A percentile compares a stretch with the other conserved stretches of the same genome.
These are phyloP conservation scores for Anthopleura sola DNA, from an alignment of 64 coral and sea anemone genomes.

Conservation along the genomic window DNA sequence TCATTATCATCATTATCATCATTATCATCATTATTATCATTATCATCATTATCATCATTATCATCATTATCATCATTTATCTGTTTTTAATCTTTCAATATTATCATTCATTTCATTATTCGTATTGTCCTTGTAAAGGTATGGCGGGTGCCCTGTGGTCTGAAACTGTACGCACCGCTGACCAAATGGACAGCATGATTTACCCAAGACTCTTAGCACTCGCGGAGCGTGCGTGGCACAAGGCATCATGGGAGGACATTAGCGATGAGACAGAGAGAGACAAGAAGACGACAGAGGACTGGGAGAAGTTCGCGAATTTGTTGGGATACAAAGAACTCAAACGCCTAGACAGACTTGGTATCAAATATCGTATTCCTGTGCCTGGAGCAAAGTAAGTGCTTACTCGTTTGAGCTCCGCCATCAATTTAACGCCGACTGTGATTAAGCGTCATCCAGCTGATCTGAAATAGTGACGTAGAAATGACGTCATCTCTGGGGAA, in stretches of 20 bases:
- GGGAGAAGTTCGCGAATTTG: slow-evolving; percentile 55
- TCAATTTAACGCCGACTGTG: too few species aligned
- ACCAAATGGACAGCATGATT: slow-evolving; percentile 59
- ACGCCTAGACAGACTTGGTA: slow-evolving; percentile 41
- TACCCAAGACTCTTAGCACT: slow-evolving; percentile 58
- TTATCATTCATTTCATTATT: not conserved
- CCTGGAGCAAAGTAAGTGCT: slow-evolving; percentile 54
- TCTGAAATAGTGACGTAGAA: not conserved
- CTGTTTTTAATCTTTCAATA: not conserved
- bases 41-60: too few species aligned
- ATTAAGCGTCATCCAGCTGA: too few species aligned
- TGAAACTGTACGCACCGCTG: slow-evolving; percentile 61
- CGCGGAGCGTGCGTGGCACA: slow-evolving; percentile 67
- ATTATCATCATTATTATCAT: too few species aligned
- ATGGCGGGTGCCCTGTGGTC: slow-evolving; percentile 62
- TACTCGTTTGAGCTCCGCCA: too few species aligned
- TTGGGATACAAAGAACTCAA: slow-evolving; percentile 58
- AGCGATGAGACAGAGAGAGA: slow-evolving; percentile 40
- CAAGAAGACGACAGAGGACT: slow-evolving; percentile 13
- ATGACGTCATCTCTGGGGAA: too few species aligned
- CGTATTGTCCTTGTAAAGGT: slow-evolving; percentile 14
- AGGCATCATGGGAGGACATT: slow-evolving; percentile 64
- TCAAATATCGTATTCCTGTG: slow-evolving; percentile 35
- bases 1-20: too few species aligned
- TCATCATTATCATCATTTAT: too few species aligned